phyloP scores from a whole-genome alignment of 2,113 vertebrate species.

The Microcebus lehilahytsara region DNA sequence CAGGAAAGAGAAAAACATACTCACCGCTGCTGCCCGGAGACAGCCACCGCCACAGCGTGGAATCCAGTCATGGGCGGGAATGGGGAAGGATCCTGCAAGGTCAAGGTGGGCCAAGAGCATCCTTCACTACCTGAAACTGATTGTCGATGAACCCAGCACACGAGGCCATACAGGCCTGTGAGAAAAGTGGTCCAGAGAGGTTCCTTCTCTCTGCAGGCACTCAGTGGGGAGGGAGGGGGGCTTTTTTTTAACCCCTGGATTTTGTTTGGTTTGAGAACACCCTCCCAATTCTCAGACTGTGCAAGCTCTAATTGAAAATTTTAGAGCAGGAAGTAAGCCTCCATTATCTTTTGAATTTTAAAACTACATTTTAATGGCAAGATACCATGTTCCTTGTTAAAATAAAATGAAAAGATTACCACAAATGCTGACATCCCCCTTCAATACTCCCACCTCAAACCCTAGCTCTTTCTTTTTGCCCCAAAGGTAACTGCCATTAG shows the following conservation, averaged over 20 bases:
- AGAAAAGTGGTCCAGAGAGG: rapidly evolving
- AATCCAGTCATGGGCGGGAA: not conserved
- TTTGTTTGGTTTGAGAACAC: constrained; percentile 36
- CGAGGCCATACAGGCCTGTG: not conserved
- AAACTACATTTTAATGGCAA: constrained; percentile 51
- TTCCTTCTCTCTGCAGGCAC: not conserved
- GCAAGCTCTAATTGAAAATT: not conserved
- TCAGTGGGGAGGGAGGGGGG: rapidly evolving
- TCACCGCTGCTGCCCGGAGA: constrained; percentile 66
- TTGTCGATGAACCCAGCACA: rapidly evolving
- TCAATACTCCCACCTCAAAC: not conserved
- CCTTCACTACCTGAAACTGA: no score
- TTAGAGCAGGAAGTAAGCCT: constrained; percentile 35
- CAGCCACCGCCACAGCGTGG: constrained; percentile 24
- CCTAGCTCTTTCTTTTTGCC: not conserved
- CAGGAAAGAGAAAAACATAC: constrained; percentile 75
- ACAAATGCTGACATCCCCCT: not conserved
- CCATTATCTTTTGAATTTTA: constrained; percentile 52
- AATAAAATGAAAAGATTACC: constrained; percentile 10
- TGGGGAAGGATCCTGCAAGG: not conserved
- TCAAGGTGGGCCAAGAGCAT: not conserved
- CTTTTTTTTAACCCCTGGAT: not conserved
- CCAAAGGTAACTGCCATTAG: not conserved
- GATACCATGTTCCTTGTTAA: constrained; percentile 38
- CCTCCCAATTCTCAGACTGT: not conserved